Evolutionary conservation across 2,113 vertebrate genomes (phyloP).

Genomic region (Paradoxurus hermaphroditus): DNA sequence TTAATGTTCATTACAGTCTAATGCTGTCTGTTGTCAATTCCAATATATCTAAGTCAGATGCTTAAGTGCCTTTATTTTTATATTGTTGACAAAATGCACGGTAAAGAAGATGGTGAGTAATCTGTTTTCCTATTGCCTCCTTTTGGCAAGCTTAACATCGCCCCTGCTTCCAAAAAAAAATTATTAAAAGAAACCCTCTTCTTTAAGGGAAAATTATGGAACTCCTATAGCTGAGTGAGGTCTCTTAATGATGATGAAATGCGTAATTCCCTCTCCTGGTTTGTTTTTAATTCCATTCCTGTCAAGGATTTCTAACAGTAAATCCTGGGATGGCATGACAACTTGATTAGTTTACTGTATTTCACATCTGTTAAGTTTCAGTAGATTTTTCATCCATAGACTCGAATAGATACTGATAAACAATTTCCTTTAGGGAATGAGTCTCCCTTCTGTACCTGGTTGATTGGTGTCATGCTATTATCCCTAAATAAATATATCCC

Average conservation of each 20-base stretch:
- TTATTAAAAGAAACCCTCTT: neutral
- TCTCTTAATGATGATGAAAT: conserved; percentile 61
- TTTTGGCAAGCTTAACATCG: conserved; percentile 38
- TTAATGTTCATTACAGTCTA: conserved; percentile 60
- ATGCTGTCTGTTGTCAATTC: conserved; percentile 41
- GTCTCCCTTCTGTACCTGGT: neutral
- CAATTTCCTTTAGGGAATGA: neutral
- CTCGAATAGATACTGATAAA: neutral
- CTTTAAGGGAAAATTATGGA: neutral
- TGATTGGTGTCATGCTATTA: neutral
- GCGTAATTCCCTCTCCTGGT: neutral
- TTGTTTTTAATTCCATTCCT: conserved; percentile 34
- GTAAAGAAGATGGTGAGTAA: conserved; percentile 56
- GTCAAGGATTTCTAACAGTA: conserved; percentile 25
- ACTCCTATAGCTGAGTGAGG: conserved; percentile 48
- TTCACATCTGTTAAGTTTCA: neutral
- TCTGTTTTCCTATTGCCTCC: neutral
- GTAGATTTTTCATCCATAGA: neutral
- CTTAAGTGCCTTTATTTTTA: neutral
- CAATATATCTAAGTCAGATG: conserved; percentile 42
- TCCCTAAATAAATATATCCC: neutral
- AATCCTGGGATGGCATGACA: neutral
- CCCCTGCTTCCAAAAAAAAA: conserved; percentile 44
- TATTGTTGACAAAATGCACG: neutral
- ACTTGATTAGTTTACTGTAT: neutral